Conservation (phyloP, 2,113 vertebrate species). For the Ophthalmolycus amberensis region DNA sequence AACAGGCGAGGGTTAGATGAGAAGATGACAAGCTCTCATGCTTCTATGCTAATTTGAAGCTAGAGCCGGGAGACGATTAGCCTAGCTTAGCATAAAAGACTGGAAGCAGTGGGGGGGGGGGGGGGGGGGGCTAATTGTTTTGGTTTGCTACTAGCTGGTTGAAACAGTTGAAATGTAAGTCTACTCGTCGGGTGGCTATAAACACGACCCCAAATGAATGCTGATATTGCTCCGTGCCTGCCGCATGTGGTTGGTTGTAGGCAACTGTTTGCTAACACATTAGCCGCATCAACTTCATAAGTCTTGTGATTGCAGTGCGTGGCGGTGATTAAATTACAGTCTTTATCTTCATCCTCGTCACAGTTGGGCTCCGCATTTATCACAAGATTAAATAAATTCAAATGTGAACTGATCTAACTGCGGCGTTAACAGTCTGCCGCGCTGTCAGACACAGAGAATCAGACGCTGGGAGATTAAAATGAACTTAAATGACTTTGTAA, state of each 20-base stretch:
- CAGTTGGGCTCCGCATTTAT: conserved; percentile 33
- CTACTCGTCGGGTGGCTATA: no score
- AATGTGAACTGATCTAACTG: conserved; percentile 32
- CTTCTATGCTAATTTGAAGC: not conserved
- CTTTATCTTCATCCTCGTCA: conserved; percentile 37
- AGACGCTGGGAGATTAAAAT: conserved; percentile 22
- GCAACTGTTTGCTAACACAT: not conserved
- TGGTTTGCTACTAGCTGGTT: not conserved
- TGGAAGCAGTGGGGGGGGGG: not conserved
- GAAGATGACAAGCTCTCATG: not conserved
- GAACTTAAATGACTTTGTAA: conserved; percentile 19
- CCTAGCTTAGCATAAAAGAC: not conserved
- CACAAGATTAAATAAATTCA: conserved; percentile 34
- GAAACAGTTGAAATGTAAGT: not conserved
- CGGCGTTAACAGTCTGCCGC: not conserved
- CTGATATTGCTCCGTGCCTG: not conserved
- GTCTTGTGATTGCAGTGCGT: not conserved
- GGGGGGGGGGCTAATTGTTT: no score
- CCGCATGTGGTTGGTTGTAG: no score
- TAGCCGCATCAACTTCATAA: not conserved
- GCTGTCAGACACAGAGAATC: conserved; percentile 17
- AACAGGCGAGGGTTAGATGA: not conserved
- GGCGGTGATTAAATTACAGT: conserved; percentile 42
- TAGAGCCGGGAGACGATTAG: not conserved
- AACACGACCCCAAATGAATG: no score